Conservation (phyloP, 1,140 invertebrate species). For the Lordiphosa clarofinis region DNA sequence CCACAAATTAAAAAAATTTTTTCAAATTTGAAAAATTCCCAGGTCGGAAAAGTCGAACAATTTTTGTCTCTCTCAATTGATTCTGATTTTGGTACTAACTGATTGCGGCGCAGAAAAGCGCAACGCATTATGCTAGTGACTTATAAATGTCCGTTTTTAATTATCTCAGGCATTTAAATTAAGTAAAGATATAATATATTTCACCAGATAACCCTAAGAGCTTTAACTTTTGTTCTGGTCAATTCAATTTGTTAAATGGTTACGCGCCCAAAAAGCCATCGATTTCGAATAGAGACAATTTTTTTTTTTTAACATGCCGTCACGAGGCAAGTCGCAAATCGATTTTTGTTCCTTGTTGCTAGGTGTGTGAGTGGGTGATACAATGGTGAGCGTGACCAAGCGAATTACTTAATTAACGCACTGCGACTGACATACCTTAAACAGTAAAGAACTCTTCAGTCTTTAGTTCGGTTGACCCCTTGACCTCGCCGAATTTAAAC, state of each 20-base stretch:
- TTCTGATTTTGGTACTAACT: too few species aligned
- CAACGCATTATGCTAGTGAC: too few species aligned
- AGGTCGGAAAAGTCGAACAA: too few species aligned
- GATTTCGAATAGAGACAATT: slow-evolving; percentile 32
- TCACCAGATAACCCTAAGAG: too few species aligned
- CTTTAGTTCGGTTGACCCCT: slow-evolving; percentile 54
- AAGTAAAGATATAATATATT: too few species aligned
- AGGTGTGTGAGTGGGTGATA: slow-evolving; percentile 28
- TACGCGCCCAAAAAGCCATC: slow-evolving; percentile 32
- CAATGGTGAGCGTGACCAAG: slow-evolving; percentile 51
- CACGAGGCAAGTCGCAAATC: slow-evolving; percentile 34
- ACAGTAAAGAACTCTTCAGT: slow-evolving; percentile 21
- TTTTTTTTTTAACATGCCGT: neutral
- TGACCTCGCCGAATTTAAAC: slow-evolving; percentile 27
- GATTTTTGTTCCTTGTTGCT: slow-evolving; percentile 38
- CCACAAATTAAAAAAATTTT: too few species aligned
- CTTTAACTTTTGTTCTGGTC: too few species aligned
- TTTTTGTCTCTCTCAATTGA: too few species aligned
- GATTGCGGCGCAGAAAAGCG: too few species aligned
- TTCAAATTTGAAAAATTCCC: too few species aligned
- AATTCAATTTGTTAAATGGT: slow-evolving; percentile 28
- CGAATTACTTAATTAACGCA: slow-evolving; percentile 68
- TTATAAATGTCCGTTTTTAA: too few species aligned
- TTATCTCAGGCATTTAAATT: too few species aligned
- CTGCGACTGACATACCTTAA: slow-evolving; percentile 29